Evolutionary conservation across 2,113 vertebrate genomes (phyloP).

Genomic region (Colaptes auratus): DNA sequence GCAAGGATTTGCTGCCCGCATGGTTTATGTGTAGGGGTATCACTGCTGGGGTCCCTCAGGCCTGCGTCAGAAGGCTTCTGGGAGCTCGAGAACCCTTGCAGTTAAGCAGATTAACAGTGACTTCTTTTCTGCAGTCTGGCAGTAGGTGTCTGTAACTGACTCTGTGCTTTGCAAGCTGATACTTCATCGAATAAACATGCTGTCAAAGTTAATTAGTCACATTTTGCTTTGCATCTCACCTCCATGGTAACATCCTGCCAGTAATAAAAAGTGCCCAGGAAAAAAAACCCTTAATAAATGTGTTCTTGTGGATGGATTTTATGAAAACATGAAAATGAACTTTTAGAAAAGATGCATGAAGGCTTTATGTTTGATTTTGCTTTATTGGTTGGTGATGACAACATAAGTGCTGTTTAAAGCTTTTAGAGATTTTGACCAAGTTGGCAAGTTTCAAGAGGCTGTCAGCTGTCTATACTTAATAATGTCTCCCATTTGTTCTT

Average conservation of each 20-base stretch:
- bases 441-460: neutral
- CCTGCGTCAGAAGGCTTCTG: neutral
- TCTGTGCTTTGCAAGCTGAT: slow-evolving; percentile 16
- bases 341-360: neutral
- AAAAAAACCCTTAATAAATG: neutral
- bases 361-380: neutral
- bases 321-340: neutral
- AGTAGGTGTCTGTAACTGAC: slow-evolving; percentile 30
- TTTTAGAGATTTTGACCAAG: slow-evolving; percentile 10
- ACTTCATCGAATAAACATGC: neutral
- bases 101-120: slow-evolving; percentile 26
- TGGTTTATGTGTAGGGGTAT: neutral
- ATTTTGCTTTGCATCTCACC: slow-evolving; percentile 21
- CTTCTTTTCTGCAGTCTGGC: slow-evolving; percentile 17
- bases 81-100: neutral
- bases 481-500: neutral
- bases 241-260: neutral
- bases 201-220: slow-evolving; percentile 34
- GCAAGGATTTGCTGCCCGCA: neutral
- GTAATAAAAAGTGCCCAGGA: neutral
- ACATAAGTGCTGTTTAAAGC: neutral
- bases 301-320: neutral
- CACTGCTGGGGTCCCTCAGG: neutral
- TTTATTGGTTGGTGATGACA: slow-evolving; percentile 33
- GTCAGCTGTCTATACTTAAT: neutral